phyloP scores from a whole-genome alignment of 23 tunicate species.

The Halocynthia roretzi region DNA sequence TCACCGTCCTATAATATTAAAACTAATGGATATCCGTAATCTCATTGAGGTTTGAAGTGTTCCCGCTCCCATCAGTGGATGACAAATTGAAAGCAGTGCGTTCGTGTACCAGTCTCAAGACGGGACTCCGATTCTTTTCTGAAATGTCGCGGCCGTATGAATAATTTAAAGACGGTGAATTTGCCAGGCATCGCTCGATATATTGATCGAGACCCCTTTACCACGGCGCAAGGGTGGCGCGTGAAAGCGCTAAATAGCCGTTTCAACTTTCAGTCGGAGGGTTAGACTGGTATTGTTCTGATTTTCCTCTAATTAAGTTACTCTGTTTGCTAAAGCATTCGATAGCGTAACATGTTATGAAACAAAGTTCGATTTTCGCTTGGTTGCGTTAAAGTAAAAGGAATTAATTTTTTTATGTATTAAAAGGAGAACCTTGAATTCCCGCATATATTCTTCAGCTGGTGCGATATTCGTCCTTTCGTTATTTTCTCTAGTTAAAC shows the following conservation, averaged over 20 bases:
- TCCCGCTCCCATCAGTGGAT: not conserved
- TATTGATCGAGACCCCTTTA: constrained; percentile 3
- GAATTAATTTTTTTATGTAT: no score
- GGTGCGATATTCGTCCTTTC: no score
- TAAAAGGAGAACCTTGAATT: no score
- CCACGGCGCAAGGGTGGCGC: not conserved
- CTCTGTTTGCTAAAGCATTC: no score
- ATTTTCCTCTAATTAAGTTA: no score
- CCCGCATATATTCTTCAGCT: no score
- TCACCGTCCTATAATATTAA: not conserved
- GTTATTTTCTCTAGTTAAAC: no score
- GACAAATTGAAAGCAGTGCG: not conserved
- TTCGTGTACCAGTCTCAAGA: not conserved
- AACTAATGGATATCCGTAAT: constrained; percentile 5
- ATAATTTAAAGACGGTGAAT: constrained; percentile 1
- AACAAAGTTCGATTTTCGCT: no score
- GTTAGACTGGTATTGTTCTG: no score
- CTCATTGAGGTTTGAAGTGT: not conserved
- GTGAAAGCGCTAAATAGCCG: not conserved
- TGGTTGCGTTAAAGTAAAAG: no score
- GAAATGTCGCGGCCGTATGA: constrained; percentile 9
- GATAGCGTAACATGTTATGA: no score
- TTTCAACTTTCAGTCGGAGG: not conserved
- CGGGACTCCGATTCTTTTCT: not conserved
- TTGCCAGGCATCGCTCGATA: constrained; percentile 10